phyloP scores from a whole-genome alignment of 2,797 vertebrate genomes.

The Zalophus californianus region DNA sequence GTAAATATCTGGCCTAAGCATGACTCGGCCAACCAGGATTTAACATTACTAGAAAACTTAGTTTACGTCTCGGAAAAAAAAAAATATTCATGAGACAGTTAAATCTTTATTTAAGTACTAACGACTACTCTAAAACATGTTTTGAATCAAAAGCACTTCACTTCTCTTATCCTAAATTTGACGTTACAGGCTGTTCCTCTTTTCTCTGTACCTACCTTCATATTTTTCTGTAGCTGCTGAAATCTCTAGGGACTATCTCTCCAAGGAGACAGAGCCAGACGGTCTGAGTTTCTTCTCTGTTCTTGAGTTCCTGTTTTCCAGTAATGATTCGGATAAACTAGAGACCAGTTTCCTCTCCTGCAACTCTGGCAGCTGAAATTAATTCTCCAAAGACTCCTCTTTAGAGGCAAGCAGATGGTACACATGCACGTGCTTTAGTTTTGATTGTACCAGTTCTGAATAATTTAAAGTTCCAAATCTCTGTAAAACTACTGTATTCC shows the following conservation, averaged over 20 bases:
- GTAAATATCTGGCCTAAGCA: neutral
- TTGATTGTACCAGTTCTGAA: conserved; percentile 78
- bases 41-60: neutral
- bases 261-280: conserved; percentile 73
- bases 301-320: conserved; percentile 78
- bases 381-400: conserved; percentile 81
- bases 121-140: neutral
- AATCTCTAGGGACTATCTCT: conserved; percentile 68
- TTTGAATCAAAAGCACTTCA: conserved; percentile 1
- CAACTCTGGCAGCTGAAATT: conserved; percentile 69
- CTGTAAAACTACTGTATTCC: conserved; percentile 81
- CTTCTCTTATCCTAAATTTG: conserved; percentile 50
- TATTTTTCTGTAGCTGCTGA: conserved; percentile 65
- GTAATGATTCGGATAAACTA: conserved; percentile 41
- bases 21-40: neutral
- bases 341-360: conserved; percentile 73
- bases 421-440: conserved; percentile 66
- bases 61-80: neutral
- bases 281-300: conserved; percentile 62
- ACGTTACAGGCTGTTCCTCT: conserved; percentile 48
- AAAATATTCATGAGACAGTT: neutral
- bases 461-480: conserved; percentile 81
- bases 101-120: neutral
- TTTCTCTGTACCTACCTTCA: conserved; percentile 68
- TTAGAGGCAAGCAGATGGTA: conserved; percentile 81